Evolutionary conservation across 1,140 invertebrate species (phyloP), one percentile per base, ranked within the genome.

Genomic region (Acyrthosiphon pisum): DNA sequence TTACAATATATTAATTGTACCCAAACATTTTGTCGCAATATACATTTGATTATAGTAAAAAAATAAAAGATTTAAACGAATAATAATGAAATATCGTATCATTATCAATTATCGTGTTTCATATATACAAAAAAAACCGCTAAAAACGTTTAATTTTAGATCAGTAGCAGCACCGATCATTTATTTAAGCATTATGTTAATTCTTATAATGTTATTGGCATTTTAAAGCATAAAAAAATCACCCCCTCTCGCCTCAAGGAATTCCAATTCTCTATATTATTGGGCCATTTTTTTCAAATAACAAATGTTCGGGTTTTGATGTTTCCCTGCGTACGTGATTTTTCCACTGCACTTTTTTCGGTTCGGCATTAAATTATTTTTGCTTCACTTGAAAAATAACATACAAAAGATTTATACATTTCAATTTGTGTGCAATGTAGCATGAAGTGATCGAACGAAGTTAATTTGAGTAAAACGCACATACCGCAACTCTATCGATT

Each of bases 351-450:
- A 86, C 26, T 86, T 46, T 46, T 41, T 41, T 86, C 11, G 37
- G 23, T 86, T 86, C 41, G 83, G 4, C 9, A 86, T 86, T 44
- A 86, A 86, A 86, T 86, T 41, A 86, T 86, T 41, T 44, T 86
- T 86, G 22, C 83, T 86, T 86, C 37, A 26, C 83, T 44, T 41
- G 83, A 44, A 86, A 86, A 86, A 86, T 86, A 86, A 86, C 41
- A 41, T 26, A 86, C 83, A 86, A 86, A 86, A 86, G 37, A 86
- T 41, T 86, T 41, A 41, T 41, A 86, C 83, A 86, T 86, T 86
- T 86, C 37, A 86, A 86, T 86, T 86, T 86, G 41, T 44, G 23
- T 4, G 83, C 83, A 86, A 44, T 86, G 83, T 26, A 86, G 37
- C 23, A 86, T 41, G 37, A 86, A 86, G 83, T 86, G 83, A 86